Conservation (phyloP, 2,888 invertebrate species). For the Aspidiotus rigidus region DNA sequence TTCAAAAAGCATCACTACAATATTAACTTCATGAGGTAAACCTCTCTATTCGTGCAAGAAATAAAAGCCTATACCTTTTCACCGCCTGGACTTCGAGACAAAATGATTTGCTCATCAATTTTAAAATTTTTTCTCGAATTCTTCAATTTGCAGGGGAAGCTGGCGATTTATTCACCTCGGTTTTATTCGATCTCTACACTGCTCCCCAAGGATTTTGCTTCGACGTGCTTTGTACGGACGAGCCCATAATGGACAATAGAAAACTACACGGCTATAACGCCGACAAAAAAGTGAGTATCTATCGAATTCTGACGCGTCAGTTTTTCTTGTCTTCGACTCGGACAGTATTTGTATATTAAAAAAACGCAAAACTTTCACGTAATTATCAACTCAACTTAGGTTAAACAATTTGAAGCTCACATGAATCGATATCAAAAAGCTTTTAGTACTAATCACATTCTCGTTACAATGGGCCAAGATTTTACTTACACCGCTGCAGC, state of each 20-base stretch:
- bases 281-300: conserved; percentile 47
- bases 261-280: conserved; percentile 55
- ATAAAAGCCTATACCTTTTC: no score
- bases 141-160: conserved; percentile 40
- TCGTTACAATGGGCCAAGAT: conserved; percentile 59
- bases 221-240: conserved; percentile 48
- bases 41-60: no score
- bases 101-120: no score
- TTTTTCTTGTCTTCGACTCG: no score
- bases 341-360: no score
- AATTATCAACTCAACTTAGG: no score
- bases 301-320: no score
- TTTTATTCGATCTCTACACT: conserved; percentile 46
- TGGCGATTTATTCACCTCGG: conserved; percentile 50
- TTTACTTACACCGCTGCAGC: conserved; percentile 54
- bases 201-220: conserved; percentile 53
- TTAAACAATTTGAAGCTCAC: conserved; percentile 40
- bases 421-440: conserved; percentile 42
- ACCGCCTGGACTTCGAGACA: no score
- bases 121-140: no score
- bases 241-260: conserved; percentile 49
- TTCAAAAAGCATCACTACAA: no score
- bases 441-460: conserved; percentile 51
- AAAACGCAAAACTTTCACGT: no score
- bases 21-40: no score